These are phyloP conservation scores for Brachylomia viminalis DNA, from an alignment of 2,888 invertebrate species.

Conservation along the genomic window DNA sequence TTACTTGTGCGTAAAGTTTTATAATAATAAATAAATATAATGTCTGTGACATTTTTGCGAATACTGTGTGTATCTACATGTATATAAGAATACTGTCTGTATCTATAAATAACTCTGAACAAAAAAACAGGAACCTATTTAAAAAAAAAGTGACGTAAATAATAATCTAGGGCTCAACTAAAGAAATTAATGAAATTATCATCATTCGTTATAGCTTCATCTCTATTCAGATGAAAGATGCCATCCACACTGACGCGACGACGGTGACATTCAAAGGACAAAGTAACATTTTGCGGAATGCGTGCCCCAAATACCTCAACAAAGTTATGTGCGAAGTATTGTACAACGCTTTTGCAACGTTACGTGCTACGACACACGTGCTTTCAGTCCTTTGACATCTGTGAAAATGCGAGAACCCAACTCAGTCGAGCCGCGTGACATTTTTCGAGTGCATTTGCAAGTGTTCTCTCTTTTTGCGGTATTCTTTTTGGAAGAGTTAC, in stretches of 20 bases:
- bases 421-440: slow-evolving; percentile 21
- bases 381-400: slow-evolving; percentile 43
- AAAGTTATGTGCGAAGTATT: slow-evolving; percentile 34
- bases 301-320: slow-evolving; percentile 26
- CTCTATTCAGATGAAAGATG: neutral
- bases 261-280: slow-evolving; percentile 24
- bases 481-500: neutral
- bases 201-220: neutral
- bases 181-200: neutral
- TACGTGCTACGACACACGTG: slow-evolving; percentile 16
- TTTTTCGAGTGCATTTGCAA: slow-evolving; percentile 27
- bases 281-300: slow-evolving; percentile 27
- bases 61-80: no score
- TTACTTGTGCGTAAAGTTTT: no score
- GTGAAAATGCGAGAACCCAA: slow-evolving; percentile 25
- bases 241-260: neutral
- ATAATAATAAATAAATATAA: no score
- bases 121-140: no score
- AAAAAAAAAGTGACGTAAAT: no score
- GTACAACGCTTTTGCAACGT: slow-evolving; percentile 29
- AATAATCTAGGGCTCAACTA: neutral
- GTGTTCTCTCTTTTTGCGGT: neutral
- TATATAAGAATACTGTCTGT: no score
- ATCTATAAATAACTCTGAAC: no score
- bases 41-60: no score